Percentiles rank a stretch among this genome's conserved stretches.
Evolutionary conservation across 2,113 vertebrate genomes (phyloP).

Genomic region (Cyphomyrus plagiostoma): DNA sequence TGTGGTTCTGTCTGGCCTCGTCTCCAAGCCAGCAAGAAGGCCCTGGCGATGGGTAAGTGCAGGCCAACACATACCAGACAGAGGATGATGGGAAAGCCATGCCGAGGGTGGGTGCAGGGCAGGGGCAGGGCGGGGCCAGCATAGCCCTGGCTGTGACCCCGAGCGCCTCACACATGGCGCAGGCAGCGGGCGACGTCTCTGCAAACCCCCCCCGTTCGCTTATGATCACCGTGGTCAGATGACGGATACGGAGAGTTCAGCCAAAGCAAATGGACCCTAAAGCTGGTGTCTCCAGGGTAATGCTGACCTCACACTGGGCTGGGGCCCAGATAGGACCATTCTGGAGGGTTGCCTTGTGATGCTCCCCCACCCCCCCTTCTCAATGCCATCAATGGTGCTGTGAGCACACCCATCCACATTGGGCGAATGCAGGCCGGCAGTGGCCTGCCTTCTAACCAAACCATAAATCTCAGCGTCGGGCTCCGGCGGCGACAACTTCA

Average conservation of each 20-base stretch:
- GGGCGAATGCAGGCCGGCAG: neutral
- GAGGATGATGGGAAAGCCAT: conserved; percentile 52
- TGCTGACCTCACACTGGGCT: conserved; percentile 41
- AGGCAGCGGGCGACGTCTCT: conserved; percentile 23
- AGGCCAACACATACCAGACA: conserved; percentile 38
- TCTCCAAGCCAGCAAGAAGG: neutral
- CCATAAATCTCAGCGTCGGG: conserved; percentile 32
- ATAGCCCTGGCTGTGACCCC: conserved; percentile 43
- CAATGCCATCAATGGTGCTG: neutral
- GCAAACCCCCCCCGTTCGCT: conserved; percentile 26
- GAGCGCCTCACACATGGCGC: conserved; percentile 41
- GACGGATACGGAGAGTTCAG: conserved; percentile 47
- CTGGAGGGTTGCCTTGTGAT: neutral
- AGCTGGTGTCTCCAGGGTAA: conserved; percentile 32
- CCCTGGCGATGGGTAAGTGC: conserved; percentile 19
- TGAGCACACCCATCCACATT: conserved; percentile 17
- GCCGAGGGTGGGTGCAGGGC: conserved; percentile 8
- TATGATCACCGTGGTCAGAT: conserved; percentile 37
- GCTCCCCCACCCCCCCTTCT: conserved; percentile 14
- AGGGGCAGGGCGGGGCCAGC: conserved; percentile 1
- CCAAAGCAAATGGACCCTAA: conserved; percentile 53
- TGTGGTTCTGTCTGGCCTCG: conserved; percentile 17
- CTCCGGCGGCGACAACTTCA: conserved; percentile 29
- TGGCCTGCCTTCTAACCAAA: conserved; percentile 20
- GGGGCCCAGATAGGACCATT: conserved; percentile 28